These are phyloP conservation scores for Agapostemon virescens DNA, from an alignment of 2,888 invertebrate species.

Conservation along the genomic window DNA sequence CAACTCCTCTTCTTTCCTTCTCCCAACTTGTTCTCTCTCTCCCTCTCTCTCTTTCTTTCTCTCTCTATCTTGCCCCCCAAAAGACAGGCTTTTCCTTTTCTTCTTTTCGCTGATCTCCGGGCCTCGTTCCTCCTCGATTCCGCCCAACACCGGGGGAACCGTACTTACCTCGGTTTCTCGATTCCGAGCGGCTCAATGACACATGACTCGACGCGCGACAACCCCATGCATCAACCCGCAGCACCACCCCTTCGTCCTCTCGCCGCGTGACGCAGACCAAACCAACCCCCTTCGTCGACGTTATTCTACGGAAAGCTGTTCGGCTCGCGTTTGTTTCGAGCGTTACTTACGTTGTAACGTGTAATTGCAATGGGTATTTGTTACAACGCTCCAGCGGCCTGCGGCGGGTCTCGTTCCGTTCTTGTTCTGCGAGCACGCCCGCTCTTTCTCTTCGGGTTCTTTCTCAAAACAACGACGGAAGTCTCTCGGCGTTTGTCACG, in stretches of 20 bases:
- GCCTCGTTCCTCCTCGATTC: conserved; percentile 57
- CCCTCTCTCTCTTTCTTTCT: conserved; percentile 69
- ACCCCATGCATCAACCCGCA: conserved; percentile 71
- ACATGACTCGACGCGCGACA: conserved; percentile 77
- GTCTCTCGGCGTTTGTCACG: neutral
- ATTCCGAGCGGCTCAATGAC: conserved; percentile 77
- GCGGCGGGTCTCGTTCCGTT: neutral
- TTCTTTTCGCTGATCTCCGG: conserved; percentile 65
- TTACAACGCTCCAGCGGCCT: neutral
- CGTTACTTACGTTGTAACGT: conserved; percentile 4
- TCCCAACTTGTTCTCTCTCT: conserved; percentile 62
- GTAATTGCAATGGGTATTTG: conserved; percentile 9
- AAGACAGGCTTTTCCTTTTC: conserved; percentile 64
- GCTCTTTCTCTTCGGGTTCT: neutral
- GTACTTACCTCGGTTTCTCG: conserved; percentile 69
- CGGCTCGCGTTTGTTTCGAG: conserved; percentile 2
- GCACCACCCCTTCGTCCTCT: conserved; percentile 10
- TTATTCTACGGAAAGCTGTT: conserved; percentile 2
- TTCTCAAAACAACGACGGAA: neutral
- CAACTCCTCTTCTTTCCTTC: conserved; percentile 67
- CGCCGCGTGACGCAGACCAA: neutral
- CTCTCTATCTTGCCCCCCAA: conserved; percentile 57
- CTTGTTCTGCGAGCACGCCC: neutral
- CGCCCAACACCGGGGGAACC: conserved; percentile 35
- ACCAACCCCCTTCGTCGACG: conserved; percentile 3